phyloP scores from a whole-genome alignment of 2,888 invertebrate species.

The Calameuta idolon region DNA sequence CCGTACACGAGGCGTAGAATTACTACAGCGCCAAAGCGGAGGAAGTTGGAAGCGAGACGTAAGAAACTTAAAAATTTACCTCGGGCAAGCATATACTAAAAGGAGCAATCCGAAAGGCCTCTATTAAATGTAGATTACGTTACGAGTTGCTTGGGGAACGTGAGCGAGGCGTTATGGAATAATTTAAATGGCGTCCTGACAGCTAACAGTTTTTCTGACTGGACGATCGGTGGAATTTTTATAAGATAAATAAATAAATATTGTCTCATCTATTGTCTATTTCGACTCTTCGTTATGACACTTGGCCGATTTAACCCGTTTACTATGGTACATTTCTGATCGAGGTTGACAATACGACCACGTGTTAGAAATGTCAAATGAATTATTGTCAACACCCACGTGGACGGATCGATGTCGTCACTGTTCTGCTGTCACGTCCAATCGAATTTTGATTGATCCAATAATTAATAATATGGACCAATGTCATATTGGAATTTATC shows the following conservation, averaged over 20 bases:
- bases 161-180: too few relatives aligned
- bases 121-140: constrained; percentile 27
- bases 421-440: neutral
- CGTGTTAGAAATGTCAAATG: neutral
- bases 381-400: neutral
- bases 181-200: neutral
- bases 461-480: neutral
- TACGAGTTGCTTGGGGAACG: neutral
- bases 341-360: neutral
- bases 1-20: neutral
- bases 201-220: neutral
- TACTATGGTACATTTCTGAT: neutral
- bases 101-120: constrained; percentile 15
- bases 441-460: neutral
- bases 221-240: neutral
- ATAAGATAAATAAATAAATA: neutral
- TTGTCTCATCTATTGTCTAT: neutral
- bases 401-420: neutral
- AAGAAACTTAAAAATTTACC: neutral
- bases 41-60: neutral
- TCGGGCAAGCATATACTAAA: constrained; percentile 7
- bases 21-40: neutral
- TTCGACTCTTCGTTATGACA: neutral
- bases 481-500: neutral
- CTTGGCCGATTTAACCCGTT: neutral